A percentile compares a stretch with the other conserved stretches of the same genome.
Evolutionary conservation across 2,888 invertebrate species (phyloP).

Genomic region (Emmelina monodactyla): DNA sequence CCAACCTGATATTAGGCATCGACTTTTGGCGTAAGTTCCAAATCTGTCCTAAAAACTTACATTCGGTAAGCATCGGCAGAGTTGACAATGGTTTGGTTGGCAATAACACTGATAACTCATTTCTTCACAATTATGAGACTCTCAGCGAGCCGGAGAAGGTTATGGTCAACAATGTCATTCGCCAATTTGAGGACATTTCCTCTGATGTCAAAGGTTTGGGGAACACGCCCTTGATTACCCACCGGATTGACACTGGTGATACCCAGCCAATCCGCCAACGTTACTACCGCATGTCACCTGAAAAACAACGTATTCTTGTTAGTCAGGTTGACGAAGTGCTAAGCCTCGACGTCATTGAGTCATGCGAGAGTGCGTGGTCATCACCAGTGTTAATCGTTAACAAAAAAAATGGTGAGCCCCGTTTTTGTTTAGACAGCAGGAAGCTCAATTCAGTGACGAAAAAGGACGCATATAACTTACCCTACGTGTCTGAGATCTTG

Average conservation of each 20-base stretch:
- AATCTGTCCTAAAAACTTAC: conserved; percentile 3
- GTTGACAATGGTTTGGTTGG: background rate
- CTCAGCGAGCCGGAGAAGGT: conserved; percentile 5
- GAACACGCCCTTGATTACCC: conserved; percentile 14
- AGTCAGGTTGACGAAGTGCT: conserved; percentile 20
- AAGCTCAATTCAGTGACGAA: conserved; percentile 15
- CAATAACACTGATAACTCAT: background rate
- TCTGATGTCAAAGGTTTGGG: conserved; percentile 15
- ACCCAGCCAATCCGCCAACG: conserved; percentile 18
- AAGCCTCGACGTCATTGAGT: conserved; percentile 14
- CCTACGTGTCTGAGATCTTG: conserved; percentile 12
- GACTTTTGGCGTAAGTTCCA: conserved; percentile 10
- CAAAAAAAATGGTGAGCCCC: conserved; percentile 17
- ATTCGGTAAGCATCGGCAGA: background rate
- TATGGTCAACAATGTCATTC: conserved; percentile 13
- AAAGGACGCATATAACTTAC: conserved; percentile 2
- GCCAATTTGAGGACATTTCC: conserved; percentile 13
- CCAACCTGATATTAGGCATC: conserved; percentile 6
- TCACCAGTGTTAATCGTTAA: conserved; percentile 14
- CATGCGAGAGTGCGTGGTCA: conserved; percentile 20
- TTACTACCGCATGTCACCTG: conserved; percentile 18
- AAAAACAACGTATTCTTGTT: conserved; percentile 14
- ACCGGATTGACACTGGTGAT: conserved; percentile 19
- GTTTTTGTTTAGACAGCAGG: conserved; percentile 19
- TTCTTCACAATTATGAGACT: conserved; percentile 3